A percentile compares a stretch with the other conserved stretches of the same genome.
Conservation (phyloP, 2,113 vertebrate species). For the Myotis yumanensis region DNA sequence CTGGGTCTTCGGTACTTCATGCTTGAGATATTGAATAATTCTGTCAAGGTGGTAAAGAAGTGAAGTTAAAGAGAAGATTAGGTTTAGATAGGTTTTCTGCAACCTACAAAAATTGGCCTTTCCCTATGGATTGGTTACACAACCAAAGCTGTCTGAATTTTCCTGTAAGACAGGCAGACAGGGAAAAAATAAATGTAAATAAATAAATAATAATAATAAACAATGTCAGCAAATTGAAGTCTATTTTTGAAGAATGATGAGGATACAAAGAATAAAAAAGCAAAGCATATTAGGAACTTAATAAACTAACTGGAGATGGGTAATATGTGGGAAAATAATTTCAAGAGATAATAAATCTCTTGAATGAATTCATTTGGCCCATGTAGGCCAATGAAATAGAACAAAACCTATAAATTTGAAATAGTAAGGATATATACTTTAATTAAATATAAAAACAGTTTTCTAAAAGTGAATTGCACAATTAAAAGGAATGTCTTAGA, state of each 20-base stretch:
- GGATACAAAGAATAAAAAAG: background rate
- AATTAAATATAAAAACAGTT: background rate
- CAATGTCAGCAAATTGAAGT: background rate
- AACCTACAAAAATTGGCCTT: background rate
- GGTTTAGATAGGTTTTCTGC: background rate
- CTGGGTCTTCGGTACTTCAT: background rate
- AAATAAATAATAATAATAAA: background rate
- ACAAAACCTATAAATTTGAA: background rate
- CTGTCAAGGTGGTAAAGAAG: background rate
- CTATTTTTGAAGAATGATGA: background rate
- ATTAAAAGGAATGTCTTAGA: background rate
- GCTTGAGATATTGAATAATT: background rate
- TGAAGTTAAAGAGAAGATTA: background rate
- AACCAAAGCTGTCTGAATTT: background rate
- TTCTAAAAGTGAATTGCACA: background rate
- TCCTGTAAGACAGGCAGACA: no score
- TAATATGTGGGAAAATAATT: background rate
- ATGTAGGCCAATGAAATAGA: background rate
- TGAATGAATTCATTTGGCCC: background rate
- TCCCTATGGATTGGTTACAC: background rate
- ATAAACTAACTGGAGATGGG: background rate
- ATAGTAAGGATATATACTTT: background rate
- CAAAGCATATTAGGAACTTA: background rate
- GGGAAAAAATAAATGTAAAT: background rate
- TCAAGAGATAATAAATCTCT: background rate